Evolutionary conservation across 2,888 invertebrate species (phyloP), one percentile per base, ranked within the genome.

Genomic region (Latrodectus elegans): DNA sequence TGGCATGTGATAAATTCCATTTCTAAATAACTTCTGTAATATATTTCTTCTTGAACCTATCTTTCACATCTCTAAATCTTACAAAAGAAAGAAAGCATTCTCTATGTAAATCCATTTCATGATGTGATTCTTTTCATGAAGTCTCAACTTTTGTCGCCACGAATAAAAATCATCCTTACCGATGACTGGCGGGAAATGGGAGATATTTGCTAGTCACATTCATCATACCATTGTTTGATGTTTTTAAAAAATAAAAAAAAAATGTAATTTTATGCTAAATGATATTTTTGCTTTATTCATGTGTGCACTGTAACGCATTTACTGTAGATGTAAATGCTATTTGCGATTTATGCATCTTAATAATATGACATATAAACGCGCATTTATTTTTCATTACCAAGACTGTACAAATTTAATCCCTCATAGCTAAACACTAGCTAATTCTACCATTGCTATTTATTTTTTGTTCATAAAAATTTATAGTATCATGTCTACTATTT

Each of bases 1-100:
- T 78, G 84, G 88, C 88, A 88, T 88, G 88, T 88, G 88, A 88
- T 88, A 88, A 88, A 88, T 70, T 88, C 73, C 88, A 84, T 88
- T 84, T 88, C 79, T 87, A 82, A 85, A 87, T 87, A 60, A 73
- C 71, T 82, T 80, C 77, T 88, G 84, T 88, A 88, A 84, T 84
- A 88, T 88, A 88, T 76, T 80, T 55, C 88, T 88, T 74, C 76
- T 83, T 71, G 55, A 17, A 72, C 55, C 75, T 84, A 11, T 78
- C 79, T 88, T 79, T 88, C 38, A 38, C 79, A 79, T 83, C 78
- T 88, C 78, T 84, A 72, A 88, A 77, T 65, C 72, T 75, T 51
- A 82, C 11, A 60, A 60, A 60, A 60, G 60, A 60, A 60, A n/a
- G n/a, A 83, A 70, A 78, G 71, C 84, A 84, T 84, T 84, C 84